These are phyloP conservation scores for Falcaria lacertinaria DNA, from an alignment of 2,888 invertebrate species.

Conservation along the genomic window DNA sequence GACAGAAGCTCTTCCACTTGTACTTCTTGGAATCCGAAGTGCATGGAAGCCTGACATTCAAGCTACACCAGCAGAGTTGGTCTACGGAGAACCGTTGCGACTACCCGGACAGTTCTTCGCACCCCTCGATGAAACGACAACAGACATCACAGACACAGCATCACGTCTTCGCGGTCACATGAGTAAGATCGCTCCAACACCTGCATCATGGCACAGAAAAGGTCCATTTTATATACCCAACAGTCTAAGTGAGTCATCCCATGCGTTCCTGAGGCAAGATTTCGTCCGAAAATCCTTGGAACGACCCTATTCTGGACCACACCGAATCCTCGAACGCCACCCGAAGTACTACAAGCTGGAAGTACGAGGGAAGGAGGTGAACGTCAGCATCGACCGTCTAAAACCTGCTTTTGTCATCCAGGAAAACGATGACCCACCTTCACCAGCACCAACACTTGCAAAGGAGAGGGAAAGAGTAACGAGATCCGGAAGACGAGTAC, in stretches of 20 bases:
- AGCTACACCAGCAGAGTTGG: conserved; percentile 14
- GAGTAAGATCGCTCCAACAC: no score
- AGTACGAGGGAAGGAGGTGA: conserved; percentile 7
- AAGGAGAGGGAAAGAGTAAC: no score
- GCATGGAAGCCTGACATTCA: conserved; percentile 15
- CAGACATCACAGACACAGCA: conserved; percentile 11
- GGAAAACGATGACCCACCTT: no score
- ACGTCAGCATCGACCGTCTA: conserved; percentile 17
- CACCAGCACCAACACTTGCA: no score
- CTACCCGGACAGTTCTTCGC: conserved; percentile 14
- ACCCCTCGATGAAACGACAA: no score
- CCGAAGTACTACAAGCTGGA: conserved; percentile 8
- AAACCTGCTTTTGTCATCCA: conserved; percentile 20
- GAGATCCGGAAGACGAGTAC: no score
- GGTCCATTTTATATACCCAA: no score
- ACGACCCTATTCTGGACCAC: conserved; percentile 16
- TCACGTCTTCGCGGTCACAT: conserved; percentile 7
- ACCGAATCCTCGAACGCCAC: conserved; percentile 8
- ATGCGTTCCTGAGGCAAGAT: no score
- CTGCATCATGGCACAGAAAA: no score
- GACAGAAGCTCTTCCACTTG: conserved; percentile 11
- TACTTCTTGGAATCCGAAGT: conserved; percentile 16
- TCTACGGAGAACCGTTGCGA: conserved; percentile 20
- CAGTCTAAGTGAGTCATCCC: no score
- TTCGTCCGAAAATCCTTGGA: no score